Conservation (phyloP, 1,140 invertebrate genomes). For the Vanessa atalanta region DNA sequence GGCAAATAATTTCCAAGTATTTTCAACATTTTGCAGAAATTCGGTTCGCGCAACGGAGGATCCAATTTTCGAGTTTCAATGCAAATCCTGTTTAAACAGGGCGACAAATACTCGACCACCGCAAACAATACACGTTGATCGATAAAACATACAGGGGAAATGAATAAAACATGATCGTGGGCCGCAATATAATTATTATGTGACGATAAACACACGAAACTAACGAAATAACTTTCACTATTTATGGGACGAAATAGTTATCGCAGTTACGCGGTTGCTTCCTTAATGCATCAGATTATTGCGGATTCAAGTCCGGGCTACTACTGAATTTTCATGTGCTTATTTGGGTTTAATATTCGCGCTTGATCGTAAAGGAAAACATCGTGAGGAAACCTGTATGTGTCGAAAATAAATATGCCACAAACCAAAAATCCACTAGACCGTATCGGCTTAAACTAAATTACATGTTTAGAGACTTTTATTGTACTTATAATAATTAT, state of each 20-base stretch:
- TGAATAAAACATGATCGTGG: constrained; percentile 61
- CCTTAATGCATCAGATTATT: no score
- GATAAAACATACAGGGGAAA: constrained; percentile 63
- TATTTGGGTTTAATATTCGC: no score
- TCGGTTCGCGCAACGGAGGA: constrained; percentile 23
- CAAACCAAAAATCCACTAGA: no score
- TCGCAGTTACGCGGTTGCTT: no score
- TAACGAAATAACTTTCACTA: constrained; percentile 13
- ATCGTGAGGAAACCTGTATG: no score
- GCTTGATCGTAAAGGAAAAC: no score
- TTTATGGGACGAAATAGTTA: neutral
- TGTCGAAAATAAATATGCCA: no score
- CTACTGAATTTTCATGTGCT: no score
- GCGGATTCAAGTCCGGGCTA: no score
- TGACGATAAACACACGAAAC: constrained; percentile 21
- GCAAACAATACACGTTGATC: constrained; percentile 59
- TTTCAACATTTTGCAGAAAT: constrained; percentile 5
- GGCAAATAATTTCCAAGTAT: constrained; percentile 8
- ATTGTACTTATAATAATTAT: no score
- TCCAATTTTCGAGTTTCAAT: constrained; percentile 51
- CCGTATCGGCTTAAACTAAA: no score
- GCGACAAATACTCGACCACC: constrained; percentile 53
- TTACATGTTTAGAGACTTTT: no score
- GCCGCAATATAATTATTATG: constrained; percentile 26
- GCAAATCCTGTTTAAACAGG: constrained; percentile 51